phyloP scores from a whole-genome alignment of 2,888 invertebrate species.

The Drosophila yooni region DNA sequence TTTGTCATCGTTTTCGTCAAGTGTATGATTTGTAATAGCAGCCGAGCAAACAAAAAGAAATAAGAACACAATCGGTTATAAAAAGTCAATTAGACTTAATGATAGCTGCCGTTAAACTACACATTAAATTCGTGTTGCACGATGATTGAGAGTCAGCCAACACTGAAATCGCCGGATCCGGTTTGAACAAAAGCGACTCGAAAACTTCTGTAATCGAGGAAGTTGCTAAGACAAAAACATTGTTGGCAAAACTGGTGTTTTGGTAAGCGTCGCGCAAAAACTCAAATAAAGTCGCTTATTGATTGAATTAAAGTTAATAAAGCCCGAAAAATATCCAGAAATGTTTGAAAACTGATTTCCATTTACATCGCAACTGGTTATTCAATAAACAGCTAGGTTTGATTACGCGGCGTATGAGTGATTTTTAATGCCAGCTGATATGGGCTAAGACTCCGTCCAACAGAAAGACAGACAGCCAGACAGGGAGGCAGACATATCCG shows the following conservation, averaged over 20 bases:
- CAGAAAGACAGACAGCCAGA: slow-evolving; percentile 3
- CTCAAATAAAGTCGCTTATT: slow-evolving; percentile 29
- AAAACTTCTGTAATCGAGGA: slow-evolving; percentile 71
- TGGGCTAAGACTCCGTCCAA: slow-evolving; percentile 6
- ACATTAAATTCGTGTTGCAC: slow-evolving; percentile 64
- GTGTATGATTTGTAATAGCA: slow-evolving; percentile 39
- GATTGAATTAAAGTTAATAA: slow-evolving; percentile 73
- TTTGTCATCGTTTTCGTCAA: background rate
- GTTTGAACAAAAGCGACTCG: slow-evolving; percentile 22
- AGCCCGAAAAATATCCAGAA: slow-evolving; percentile 45
- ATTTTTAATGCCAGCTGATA: slow-evolving; percentile 46
- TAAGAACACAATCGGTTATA: slow-evolving; percentile 64
- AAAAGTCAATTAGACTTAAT: slow-evolving; percentile 79
- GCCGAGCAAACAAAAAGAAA: slow-evolving; percentile 37
- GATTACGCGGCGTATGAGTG: slow-evolving; percentile 58
- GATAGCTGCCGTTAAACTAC: slow-evolving; percentile 68
- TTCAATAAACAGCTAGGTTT: slow-evolving; percentile 42
- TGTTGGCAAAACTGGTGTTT: slow-evolving; percentile 27
- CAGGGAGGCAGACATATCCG: slow-evolving; percentile 14
- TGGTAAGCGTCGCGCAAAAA: slow-evolving; percentile 20
- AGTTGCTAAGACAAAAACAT: slow-evolving; percentile 56
- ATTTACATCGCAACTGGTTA: slow-evolving; percentile 45
- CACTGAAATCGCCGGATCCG: slow-evolving; percentile 41
- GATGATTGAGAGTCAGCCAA: slow-evolving; percentile 32
- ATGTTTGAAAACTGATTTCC: slow-evolving; percentile 33